A percentile compares a stretch with the other conserved stretches of the same genome.
Evolutionary conservation across 2,113 vertebrate species (phyloP).

Genomic region (Butastur rufipennis): DNA sequence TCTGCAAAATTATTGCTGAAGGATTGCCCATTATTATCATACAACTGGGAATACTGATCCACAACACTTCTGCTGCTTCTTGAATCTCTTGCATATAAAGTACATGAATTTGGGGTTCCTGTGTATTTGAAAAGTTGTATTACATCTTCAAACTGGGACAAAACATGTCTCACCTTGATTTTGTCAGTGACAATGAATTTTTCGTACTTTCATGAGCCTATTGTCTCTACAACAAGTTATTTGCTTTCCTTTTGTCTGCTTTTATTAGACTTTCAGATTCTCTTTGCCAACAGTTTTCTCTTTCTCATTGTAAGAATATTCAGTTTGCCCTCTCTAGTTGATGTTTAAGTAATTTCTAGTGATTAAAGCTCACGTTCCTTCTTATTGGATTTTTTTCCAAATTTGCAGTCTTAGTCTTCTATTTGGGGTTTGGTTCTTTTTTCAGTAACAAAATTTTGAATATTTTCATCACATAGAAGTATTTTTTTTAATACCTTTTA

Average conservation of each 20-base stretch:
- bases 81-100: neutral
- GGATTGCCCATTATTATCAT: neutral
- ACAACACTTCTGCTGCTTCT: neutral
- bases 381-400: neutral
- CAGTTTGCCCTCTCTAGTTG: neutral
- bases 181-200: neutral
- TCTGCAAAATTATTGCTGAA: neutral
- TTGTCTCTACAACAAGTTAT: neutral
- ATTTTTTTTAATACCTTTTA: neutral
- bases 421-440: rapidly evolving
- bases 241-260: neutral
- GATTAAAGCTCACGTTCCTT: neutral
- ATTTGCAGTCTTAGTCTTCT: neutral
- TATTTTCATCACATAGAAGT: neutral
- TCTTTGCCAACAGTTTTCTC: neutral
- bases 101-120: neutral
- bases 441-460: neutral
- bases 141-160: neutral
- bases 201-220: neutral
- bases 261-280: neutral
- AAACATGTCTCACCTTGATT: neutral
- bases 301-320: neutral
- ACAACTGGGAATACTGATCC: neutral
- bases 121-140: neutral
- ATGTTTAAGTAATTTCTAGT: neutral